A percentile compares a stretch with the other conserved stretches of the same genome.
phyloP scores from a whole-genome alignment of 2,797 vertebrate genomes.

The Glossophaga mutica region DNA sequence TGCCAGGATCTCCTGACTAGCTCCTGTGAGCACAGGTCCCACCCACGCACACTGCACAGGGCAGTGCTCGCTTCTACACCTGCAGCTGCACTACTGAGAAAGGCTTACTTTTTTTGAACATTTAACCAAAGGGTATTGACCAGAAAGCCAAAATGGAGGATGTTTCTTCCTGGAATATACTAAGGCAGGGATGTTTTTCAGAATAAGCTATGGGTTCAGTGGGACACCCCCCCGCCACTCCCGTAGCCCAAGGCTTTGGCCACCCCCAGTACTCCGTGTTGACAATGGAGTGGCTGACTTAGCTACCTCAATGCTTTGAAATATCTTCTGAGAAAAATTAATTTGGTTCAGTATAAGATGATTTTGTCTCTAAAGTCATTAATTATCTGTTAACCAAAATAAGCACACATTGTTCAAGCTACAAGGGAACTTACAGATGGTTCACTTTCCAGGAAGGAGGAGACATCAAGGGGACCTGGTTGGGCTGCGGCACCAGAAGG shows the following conservation, averaged over 20 bases:
- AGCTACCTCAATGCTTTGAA: neutral
- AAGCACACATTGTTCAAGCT: neutral
- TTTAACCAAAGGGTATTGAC: neutral
- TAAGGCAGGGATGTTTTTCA: neutral
- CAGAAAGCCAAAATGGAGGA: neutral
- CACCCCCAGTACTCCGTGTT: neutral
- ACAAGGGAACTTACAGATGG: neutral
- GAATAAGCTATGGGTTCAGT: neutral
- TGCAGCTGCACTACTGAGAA: neutral
- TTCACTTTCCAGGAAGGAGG: neutral
- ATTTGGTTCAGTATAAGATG: neutral
- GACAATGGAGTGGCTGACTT: neutral
- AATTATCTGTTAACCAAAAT: slow-evolving; percentile 11
- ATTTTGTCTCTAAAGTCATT: neutral
- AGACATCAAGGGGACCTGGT: neutral
- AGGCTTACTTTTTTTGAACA: neutral
- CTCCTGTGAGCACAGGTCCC: neutral
- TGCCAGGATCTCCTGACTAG: neutral
- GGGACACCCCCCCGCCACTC: neutral
- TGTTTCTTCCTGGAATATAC: neutral
- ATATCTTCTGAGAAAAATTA: neutral
- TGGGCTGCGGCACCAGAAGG: neutral
- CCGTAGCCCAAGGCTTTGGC: neutral
- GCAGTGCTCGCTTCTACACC: neutral
- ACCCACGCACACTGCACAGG: no score